phyloP scores from a whole-genome alignment of 1,140 invertebrate species.

The Conus betulinus region DNA sequence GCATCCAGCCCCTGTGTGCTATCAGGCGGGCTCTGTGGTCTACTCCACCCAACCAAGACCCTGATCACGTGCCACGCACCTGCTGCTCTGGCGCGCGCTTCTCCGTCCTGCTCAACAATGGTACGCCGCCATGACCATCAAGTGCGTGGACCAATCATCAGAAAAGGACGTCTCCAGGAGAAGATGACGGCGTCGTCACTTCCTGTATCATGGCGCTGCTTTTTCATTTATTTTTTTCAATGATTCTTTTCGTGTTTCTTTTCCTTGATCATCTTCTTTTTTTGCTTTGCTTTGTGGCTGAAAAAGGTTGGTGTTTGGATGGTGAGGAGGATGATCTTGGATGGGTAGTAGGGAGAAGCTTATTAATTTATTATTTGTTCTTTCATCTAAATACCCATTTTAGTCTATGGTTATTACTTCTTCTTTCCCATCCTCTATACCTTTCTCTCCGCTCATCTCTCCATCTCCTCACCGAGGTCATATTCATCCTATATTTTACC shows the following conservation, averaged over 20 bases:
- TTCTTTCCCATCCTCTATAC: neutral
- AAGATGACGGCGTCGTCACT: constrained; percentile 23
- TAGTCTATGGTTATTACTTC: neutral
- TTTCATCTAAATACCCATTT: neutral
- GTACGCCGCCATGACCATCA: constrained; percentile 55
- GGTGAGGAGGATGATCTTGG: no score
- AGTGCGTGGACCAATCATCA: constrained; percentile 50
- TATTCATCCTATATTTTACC: neutral
- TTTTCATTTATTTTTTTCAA: neutral
- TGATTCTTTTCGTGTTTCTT: neutral
- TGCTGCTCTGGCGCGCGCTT: constrained; percentile 55
- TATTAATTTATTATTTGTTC: neutral
- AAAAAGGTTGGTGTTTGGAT: no score
- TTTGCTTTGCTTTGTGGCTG: neutral
- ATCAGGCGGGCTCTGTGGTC: constrained; percentile 50
- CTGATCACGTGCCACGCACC: constrained; percentile 56
- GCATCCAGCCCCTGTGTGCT: constrained; percentile 49
- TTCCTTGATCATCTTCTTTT: neutral
- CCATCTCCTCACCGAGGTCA: neutral
- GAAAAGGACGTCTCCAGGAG: constrained; percentile 38
- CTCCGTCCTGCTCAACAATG: constrained; percentile 54
- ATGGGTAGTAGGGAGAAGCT: no score
- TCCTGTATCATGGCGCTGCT: neutral
- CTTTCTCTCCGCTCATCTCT: neutral
- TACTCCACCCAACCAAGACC: constrained; percentile 54